Evolutionary conservation across 1,140 invertebrate species (phyloP), one percentile per base, ranked within the genome.

Genomic region (Nasonia giraulti): DNA sequence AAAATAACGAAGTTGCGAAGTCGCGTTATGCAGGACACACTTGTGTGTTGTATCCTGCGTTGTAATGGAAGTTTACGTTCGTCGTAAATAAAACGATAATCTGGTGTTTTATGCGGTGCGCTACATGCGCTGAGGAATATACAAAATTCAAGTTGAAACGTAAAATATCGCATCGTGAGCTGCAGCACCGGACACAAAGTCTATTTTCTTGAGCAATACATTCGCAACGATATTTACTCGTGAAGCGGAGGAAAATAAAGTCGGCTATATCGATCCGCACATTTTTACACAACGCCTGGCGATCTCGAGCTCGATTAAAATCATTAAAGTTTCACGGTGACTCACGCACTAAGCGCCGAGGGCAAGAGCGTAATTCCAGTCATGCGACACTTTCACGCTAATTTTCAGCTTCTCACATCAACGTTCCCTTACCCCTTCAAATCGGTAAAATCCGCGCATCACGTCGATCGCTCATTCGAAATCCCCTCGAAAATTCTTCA

Each of bases 341-440:
- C 17, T 62, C 55, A n/a, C 20, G 50, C 27, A 27, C 14, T 55
- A 55, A 20, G n/a, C 17, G 17, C 50, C 14, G 50, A 14, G 50
- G 17, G 17, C 6, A 62, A n/a, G 7, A n/a, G 1, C 17, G 55
- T 62, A 62, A 62, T 62, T 62, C 5, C 55, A 62, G 55, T 62
- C 55, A 62, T 62, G 55, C 55, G 55, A 62, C 55, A 62, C 55
- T 62, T 62, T 62, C 55, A 62, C 55, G 55, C 55, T n/a, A 62
- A 62, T 62, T 62, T 62, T 62, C 55, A 62, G 55, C 55, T 62
- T 62, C 20, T n/a, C n/a, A 62, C n/a, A 7, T 62, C 33, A 4
- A 62, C 20, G 7, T 17, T 50, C 2, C 14, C 47, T 14, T 14
- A 14, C 1, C 12, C 47, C 47, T 14, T 17, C 47, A 1, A 8